These are phyloP conservation scores for Petrolisthes cinctipes DNA, from an alignment of 2,888 invertebrate genomes.

Conservation along the genomic window DNA sequence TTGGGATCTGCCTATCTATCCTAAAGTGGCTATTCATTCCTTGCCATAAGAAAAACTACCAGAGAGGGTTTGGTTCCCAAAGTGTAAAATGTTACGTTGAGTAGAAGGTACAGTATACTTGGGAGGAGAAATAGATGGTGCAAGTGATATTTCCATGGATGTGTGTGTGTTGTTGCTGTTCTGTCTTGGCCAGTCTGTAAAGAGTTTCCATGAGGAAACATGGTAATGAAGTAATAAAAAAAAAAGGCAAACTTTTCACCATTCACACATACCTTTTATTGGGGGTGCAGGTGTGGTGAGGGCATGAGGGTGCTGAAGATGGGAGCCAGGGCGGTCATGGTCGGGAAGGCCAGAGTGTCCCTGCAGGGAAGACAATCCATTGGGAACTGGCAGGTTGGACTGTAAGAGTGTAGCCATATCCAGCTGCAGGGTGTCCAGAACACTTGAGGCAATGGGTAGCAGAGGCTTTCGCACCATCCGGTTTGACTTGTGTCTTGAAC, in stretches of 20 bases:
- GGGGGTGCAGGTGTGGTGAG: constrained; percentile 29
- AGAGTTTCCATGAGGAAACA: no score
- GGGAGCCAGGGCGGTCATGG: constrained; percentile 45
- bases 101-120: no score
- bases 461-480: constrained; percentile 63
- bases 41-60: no score
- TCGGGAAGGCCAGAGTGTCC: constrained; percentile 44
- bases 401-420: constrained; percentile 65
- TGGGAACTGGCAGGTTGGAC: constrained; percentile 45
- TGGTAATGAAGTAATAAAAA: no score
- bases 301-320: constrained; percentile 36
- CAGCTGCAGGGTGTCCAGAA: constrained; percentile 67
- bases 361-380: constrained; percentile 40
- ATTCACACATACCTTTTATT: constrained; percentile 26
- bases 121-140: no score
- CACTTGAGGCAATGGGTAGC: constrained; percentile 66
- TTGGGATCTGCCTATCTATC: no score
- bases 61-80: no score
- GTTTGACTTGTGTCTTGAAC: constrained; percentile 58
- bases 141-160: no score
- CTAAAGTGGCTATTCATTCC: no score
- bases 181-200: no score
- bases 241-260: not conserved
- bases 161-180: no score
- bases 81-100: no score